A percentile compares a stretch with the other conserved stretches of the same genome.
Evolutionary conservation across 2,113 vertebrate genomes (phyloP).

Genomic region (Salvelinus sp.): DNA sequence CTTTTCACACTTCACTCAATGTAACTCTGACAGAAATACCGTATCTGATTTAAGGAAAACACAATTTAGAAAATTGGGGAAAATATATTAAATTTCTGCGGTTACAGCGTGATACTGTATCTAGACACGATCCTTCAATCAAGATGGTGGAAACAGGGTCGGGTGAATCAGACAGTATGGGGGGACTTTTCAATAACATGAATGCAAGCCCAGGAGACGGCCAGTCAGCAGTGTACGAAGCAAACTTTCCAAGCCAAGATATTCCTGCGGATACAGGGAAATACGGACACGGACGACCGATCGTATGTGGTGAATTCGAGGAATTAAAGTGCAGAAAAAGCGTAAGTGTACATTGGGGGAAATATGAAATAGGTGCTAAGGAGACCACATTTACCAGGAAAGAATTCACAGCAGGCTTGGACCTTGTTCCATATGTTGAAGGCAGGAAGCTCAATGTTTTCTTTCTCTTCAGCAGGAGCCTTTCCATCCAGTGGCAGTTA

Average conservation of each 20-base stretch:
- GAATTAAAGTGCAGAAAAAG: conserved; percentile 29
- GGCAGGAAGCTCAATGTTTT: conserved; percentile 58
- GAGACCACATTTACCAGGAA: conserved; percentile 50
- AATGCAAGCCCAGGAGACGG: conserved; percentile 35
- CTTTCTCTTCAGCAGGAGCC: conserved; percentile 29
- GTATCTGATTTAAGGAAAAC: conserved; percentile 2
- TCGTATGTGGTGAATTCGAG: conserved; percentile 27
- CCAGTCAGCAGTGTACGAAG: conserved; percentile 42
- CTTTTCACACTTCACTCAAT: not conserved
- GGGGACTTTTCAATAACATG: conserved; percentile 36
- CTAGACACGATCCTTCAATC: conserved; percentile 21
- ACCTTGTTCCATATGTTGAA: conserved; percentile 44
- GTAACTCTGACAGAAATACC: conserved; percentile 4
- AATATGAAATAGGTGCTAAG: conserved; percentile 36
- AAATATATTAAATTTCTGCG: conserved; percentile 24
- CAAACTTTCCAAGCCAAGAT: conserved; percentile 43
- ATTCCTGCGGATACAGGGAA: conserved; percentile 25
- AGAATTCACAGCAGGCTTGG: conserved; percentile 63
- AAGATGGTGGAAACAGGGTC: conserved; percentile 34
- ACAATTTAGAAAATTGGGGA: conserved; percentile 20
- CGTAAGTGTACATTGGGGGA: conserved; percentile 27
- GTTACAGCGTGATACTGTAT: conserved; percentile 22
- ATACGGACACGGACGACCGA: conserved; percentile 17
- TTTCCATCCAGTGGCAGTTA: conserved; percentile 60
- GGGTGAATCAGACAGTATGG: conserved; percentile 18